These are phyloP conservation scores for Leptopterna dolabrata DNA, from an alignment of 2,888 invertebrate species.

Conservation along the genomic window DNA sequence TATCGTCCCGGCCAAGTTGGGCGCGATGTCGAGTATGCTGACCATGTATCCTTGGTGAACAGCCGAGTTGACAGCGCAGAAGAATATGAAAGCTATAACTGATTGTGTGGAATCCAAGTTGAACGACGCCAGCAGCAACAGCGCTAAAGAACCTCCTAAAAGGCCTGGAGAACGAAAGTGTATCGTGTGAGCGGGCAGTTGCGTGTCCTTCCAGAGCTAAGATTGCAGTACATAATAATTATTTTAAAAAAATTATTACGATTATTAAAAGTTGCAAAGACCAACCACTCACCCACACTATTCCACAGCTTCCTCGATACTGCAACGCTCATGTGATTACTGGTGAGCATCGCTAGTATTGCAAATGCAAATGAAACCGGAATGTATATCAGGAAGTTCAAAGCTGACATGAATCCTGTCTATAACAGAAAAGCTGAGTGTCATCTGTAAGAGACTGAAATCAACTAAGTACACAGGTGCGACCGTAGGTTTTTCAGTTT, in stretches of 20 bases:
- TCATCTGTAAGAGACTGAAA: not conserved
- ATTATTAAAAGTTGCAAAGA: no score
- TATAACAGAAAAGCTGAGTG: not conserved
- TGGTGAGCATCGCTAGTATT: not conserved
- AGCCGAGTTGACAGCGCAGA: not conserved
- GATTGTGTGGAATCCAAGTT: not conserved
- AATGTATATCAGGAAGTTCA: not conserved
- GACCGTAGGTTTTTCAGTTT: no score
- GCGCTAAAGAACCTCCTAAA: not conserved
- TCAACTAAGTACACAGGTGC: no score
- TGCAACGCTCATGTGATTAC: not conserved
- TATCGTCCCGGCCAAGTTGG: conserved; percentile 47
- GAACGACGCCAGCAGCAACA: not conserved
- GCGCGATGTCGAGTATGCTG: conserved; percentile 32
- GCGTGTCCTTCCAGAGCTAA: no score
- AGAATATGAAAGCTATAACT: not conserved
- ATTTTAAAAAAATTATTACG: no score
- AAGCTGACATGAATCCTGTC: not conserved
- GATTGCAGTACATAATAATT: no score
- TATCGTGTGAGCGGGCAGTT: no score
- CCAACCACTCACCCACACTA: not conserved
- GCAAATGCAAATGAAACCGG: not conserved
- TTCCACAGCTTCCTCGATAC: conserved; percentile 28
- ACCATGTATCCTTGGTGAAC: not conserved
- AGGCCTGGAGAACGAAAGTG: not conserved